Percentiles rank a stretch among this genome's conserved stretches.
phyloP scores from a whole-genome alignment of 2,888 invertebrate species.

The Geophilus truncorum region DNA sequence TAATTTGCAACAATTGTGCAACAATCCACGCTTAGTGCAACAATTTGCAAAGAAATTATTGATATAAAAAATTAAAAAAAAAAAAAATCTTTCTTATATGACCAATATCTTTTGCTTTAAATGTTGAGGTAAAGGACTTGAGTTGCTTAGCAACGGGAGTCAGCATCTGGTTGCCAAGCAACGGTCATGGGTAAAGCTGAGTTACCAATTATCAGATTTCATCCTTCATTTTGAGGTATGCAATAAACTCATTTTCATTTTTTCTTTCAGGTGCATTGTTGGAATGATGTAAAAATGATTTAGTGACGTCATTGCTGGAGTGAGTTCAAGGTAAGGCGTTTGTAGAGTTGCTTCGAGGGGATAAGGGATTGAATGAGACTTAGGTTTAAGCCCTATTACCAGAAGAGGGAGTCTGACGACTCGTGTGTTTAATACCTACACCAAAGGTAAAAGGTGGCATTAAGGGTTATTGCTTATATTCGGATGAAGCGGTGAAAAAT shows the following conservation, averaged over 20 bases:
- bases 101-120: not conserved
- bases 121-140: not conserved
- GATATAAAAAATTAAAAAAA: not conserved
- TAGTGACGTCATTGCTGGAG: conserved; percentile 4
- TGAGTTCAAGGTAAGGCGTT: not conserved
- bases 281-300: conserved; percentile 19
- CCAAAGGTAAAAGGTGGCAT: not conserved
- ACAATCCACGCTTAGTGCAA: too few species aligned
- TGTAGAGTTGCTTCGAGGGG: not conserved
- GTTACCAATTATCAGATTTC: not conserved
- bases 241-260: not conserved
- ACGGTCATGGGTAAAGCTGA: conserved; percentile 11
- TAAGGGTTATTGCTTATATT: not conserved
- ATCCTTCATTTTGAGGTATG: not conserved
- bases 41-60: too few species aligned
- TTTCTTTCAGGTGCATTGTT: not conserved
- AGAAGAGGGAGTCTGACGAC: not conserved
- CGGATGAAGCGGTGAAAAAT: not conserved
- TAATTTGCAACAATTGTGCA: not conserved
- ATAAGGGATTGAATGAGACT: not conserved
- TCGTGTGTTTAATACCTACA: not conserved
- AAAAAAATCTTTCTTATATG: not conserved
- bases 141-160: not conserved
- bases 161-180: conserved; percentile 12
- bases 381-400: not conserved